Evolutionary conservation across 2,888 invertebrate genomes (phyloP).

Genomic region (Caenorhabditis zanzibari): DNA sequence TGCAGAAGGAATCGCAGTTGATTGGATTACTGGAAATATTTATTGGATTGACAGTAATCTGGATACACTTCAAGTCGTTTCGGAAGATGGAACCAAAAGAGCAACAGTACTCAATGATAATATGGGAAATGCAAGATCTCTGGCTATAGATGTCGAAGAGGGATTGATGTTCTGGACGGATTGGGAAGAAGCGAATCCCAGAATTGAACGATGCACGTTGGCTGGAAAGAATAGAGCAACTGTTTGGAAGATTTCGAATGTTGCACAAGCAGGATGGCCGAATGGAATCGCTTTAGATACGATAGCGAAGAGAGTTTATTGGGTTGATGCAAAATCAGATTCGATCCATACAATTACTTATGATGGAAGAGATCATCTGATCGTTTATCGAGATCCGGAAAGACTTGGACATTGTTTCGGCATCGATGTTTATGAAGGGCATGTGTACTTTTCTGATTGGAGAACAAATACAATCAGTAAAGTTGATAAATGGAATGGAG

Average conservation of each 20-base stretch:
- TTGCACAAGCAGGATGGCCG: conserved; percentile 83
- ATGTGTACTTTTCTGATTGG: conserved; percentile 97
- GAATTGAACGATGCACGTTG: conserved; percentile 91
- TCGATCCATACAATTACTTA: conserved; percentile 91
- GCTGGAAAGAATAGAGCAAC: conserved; percentile 86
- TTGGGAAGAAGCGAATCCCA: conserved; percentile 89
- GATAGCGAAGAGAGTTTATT: conserved; percentile 86
- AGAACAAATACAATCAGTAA: conserved; percentile 91
- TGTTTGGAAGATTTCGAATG: conserved; percentile 84
- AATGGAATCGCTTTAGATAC: conserved; percentile 91
- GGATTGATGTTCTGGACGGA: conserved; percentile 91
- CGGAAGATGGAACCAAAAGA: conserved; percentile 89
- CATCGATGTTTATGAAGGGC: conserved; percentile 91
- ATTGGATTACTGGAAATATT: conserved; percentile 92
- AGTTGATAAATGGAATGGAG: conserved; percentile 90
- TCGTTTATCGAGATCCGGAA: conserved; percentile 89
- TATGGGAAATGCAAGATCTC: conserved; percentile 91
- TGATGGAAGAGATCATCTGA: conserved; percentile 89
- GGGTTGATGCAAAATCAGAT: conserved; percentile 86
- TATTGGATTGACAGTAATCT: conserved; percentile 87
- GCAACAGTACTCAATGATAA: conserved; percentile 90
- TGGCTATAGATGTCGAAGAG: conserved; percentile 89
- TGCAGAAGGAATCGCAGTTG: conserved; percentile 93
- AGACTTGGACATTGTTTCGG: conserved; percentile 91
- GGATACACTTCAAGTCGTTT: conserved; percentile 85